Conservation (phyloP, 2,888 invertebrate genomes). For the Pyrrhosoma nymphula region DNA sequence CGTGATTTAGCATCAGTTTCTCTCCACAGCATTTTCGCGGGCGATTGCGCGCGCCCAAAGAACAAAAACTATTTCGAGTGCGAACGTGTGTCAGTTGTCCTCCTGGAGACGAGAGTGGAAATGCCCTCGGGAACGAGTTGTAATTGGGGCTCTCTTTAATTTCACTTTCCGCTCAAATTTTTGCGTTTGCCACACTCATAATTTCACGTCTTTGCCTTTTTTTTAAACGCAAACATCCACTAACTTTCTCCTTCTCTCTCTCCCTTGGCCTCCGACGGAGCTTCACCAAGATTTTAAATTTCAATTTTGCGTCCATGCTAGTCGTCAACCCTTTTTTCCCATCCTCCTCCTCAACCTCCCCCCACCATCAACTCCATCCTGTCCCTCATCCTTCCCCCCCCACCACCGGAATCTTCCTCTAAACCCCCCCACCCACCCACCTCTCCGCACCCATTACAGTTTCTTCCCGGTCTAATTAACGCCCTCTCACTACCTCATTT, state of each 20-base stretch:
- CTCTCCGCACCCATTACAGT: background rate
- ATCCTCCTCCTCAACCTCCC: background rate
- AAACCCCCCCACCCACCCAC: background rate
- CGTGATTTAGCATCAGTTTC: background rate
- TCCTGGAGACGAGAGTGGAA: background rate
- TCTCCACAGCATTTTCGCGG: background rate
- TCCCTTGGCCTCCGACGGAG: background rate
- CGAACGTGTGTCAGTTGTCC: background rate
- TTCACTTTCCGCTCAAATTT: background rate
- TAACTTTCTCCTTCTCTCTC: background rate
- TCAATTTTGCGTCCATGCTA: background rate
- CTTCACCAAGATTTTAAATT: background rate
- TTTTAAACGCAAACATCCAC: background rate
- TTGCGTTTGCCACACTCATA: background rate
- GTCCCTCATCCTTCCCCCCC: background rate
- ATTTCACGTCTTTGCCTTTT: background rate
- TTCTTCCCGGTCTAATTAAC: constrained; percentile 40
- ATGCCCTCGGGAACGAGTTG: background rate
- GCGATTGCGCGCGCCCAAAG: background rate
- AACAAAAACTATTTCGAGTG: background rate
- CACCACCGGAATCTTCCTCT: too few species aligned
- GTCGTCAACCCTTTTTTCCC: background rate
- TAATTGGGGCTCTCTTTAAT: background rate
- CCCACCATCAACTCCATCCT: background rate
- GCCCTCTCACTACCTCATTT: constrained; percentile 2